These are phyloP conservation scores for Danio jaintianensis DNA, from an alignment of 2,797 vertebrate species.

Conservation along the genomic window DNA sequence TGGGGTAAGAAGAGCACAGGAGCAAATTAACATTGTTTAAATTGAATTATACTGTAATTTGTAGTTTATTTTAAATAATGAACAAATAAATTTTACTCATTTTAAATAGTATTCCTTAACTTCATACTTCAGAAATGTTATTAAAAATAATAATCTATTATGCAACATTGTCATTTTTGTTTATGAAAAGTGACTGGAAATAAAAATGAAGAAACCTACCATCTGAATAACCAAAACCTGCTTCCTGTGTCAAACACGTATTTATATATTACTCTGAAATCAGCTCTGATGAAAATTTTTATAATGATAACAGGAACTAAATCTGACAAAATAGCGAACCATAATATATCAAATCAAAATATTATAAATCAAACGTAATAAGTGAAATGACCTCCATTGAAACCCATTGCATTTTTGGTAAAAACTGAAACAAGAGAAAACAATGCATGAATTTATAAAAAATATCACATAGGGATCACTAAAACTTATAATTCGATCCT, in stretches of 20 bases:
- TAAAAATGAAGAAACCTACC: background rate
- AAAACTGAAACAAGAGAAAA: background rate
- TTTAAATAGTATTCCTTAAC: too few relatives aligned
- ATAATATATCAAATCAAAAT: background rate
- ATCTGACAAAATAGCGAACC: background rate
- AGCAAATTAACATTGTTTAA: background rate
- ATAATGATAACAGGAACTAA: background rate
- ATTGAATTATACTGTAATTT: background rate
- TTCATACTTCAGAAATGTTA: too few relatives aligned
- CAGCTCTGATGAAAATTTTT: background rate
- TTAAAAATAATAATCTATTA: too few relatives aligned
- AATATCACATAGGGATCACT: background rate
- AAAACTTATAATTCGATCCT: background rate
- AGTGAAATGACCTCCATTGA: background rate
- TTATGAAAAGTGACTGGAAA: background rate
- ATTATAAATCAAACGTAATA: background rate
- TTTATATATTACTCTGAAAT: background rate
- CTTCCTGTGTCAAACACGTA: background rate
- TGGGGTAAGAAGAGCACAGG: background rate
- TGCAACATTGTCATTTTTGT: too few relatives aligned
- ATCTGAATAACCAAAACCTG: background rate
- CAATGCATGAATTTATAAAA: background rate
- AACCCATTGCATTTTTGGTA: background rate
- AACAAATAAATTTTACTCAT: background rate
- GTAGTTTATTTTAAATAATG: background rate